phyloP scores from a whole-genome alignment of 2,113 vertebrate species.

The Natator depressus region DNA sequence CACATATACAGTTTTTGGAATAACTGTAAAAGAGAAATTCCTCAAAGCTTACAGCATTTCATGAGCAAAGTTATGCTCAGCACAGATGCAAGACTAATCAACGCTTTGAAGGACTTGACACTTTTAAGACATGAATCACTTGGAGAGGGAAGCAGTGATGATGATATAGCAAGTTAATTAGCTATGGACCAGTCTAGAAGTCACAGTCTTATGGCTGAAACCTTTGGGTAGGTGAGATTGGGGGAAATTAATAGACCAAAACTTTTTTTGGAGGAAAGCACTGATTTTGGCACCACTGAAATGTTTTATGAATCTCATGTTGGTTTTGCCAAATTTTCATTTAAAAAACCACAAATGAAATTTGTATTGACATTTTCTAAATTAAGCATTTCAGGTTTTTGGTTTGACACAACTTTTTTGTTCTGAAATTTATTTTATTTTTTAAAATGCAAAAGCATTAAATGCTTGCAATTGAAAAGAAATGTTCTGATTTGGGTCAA shows the following conservation, averaged over 20 bases:
- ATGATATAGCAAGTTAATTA: background rate
- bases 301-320: background rate
- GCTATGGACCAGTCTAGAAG: background rate
- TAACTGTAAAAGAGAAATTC: background rate
- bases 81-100: background rate
- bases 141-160: background rate
- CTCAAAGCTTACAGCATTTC: rapidly evolving
- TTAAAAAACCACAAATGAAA: background rate
- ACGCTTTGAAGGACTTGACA: background rate
- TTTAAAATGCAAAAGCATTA: no score
- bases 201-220: background rate
- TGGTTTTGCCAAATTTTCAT: background rate
- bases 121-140: background rate
- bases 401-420: background rate
- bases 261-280: background rate
- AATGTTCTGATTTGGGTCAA: background rate
- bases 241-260: background rate
- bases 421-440: background rate
- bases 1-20: background rate
- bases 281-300: background rate
- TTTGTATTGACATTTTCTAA: background rate
- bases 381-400: background rate
- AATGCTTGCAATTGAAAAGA: background rate
- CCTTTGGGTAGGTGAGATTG: background rate
- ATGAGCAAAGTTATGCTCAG: background rate